Base-by-base conservation (phyloP, 2,797 vertebrate species). In the Carcharodon carcharias region DNA sequence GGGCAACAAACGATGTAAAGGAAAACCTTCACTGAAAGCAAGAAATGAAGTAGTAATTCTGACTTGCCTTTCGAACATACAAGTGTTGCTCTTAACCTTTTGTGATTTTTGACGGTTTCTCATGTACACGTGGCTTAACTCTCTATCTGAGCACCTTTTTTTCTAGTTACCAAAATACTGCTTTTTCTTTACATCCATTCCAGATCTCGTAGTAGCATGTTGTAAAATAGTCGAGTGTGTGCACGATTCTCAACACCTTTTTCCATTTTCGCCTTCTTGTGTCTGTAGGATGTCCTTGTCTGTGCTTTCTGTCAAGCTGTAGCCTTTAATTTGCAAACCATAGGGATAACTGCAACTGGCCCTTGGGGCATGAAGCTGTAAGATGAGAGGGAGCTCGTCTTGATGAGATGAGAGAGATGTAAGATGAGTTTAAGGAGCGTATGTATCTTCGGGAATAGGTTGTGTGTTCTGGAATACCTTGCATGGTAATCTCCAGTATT, bases 41-140 rank as follows among this genome's bases (percentile, higher is more conserved):
- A 95, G 96, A 92, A 73, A 97, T 96, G 65, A 88, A 67, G 97
- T 97, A 97, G 97, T 96, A 96, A 96, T 97, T 98, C 97, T 97
- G 96, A 97, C 97, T 97, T 97, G 97, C 98, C 98, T 98, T 96
- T 97, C 97, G 97, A 98, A 96, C 97, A 97, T 97, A 98, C 98
- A 96, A 98, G 98, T 98, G 98, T 99, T 98, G 98, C 98, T 98
- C 98, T 98, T 98, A 98, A 98, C 98, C 98, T 98, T 80, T 98
- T 98, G 99, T 99, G 98, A 98, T 98, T 99, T 98, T 98, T 99
- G 98, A 98, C 95, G 54, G 98, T 99, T 99, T 98, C 98, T 98
- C 98, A 71, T 98, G 99, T 99, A 98, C 98, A 98, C 98, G 99
- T 99, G 99, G 98, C 98, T 99, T 98, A 98, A 98, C 97, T 98